Conservation (phyloP, 2,888 invertebrate species). For the Scaptomyza tumidula region DNA sequence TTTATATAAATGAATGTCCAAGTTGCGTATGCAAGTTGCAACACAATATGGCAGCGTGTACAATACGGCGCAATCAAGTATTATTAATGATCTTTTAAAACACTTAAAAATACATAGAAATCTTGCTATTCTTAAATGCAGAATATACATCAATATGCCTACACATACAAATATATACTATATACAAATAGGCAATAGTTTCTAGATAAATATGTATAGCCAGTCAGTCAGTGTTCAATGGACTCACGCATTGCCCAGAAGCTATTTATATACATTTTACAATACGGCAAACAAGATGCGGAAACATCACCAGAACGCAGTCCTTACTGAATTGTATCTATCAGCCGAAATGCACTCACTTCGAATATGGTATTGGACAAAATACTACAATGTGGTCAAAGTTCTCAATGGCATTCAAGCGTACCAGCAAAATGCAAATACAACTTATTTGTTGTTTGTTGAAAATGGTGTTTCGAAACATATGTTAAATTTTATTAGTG, state of each 20-base stretch:
- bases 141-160: conserved; percentile 2
- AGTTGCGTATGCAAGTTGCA: conserved; percentile 41
- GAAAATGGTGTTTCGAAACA: background rate
- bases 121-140: conserved; percentile 60
- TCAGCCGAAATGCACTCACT: conserved; percentile 25
- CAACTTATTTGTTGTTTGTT: background rate
- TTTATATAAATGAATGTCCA: conserved; percentile 47
- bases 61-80: conserved; percentile 60
- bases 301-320: conserved; percentile 47
- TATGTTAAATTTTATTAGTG: background rate
- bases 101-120: conserved; percentile 67
- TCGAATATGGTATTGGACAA: conserved; percentile 11
- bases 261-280: conserved; percentile 56
- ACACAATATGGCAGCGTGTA: conserved; percentile 35
- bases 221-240: conserved; percentile 60
- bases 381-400: background rate
- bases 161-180: background rate
- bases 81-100: conserved; percentile 74
- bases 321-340: conserved; percentile 23
- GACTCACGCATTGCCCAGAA: conserved; percentile 64
- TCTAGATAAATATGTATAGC: conserved; percentile 20
- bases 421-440: background rate
- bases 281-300: conserved; percentile 48
- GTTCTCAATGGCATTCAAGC: conserved; percentile 23
- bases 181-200: conserved; percentile 6